phyloP scores from a whole-genome alignment of 2,797 vertebrate genomes.

The Glyptemys insculpta region DNA sequence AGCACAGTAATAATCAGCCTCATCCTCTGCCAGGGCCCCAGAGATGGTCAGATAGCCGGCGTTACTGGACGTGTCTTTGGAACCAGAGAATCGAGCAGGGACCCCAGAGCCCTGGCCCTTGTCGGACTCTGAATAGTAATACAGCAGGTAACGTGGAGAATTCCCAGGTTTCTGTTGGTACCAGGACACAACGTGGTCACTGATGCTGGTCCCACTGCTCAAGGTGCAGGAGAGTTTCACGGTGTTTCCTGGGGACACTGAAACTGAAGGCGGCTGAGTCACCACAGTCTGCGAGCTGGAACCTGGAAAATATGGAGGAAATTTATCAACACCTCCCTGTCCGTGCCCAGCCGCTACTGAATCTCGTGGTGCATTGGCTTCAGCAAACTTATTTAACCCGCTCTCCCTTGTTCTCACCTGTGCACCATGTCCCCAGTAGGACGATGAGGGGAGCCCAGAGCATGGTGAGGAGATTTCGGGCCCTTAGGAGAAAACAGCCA shows the following conservation, averaged over 20 bases:
- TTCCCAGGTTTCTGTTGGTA: neutral
- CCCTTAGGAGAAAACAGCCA: neutral
- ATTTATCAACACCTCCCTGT: no score
- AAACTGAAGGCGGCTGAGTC: neutral
- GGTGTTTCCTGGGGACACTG: neutral
- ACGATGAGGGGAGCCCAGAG: neutral
- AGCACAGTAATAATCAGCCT: neutral
- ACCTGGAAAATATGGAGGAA: no score
- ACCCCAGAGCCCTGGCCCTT: no score
- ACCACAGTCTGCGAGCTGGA: neutral
- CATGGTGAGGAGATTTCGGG: neutral
- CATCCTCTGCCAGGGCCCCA: neutral
- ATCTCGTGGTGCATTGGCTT: neutral
- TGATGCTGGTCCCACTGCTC: neutral
- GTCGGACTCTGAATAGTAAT: no score
- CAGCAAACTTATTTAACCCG: neutral
- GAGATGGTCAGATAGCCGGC: neutral
- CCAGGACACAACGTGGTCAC: rapidly evolving
- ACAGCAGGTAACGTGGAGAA: neutral
- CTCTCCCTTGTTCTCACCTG: neutral
- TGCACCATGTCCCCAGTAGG: neutral
- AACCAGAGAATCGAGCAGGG: no score
- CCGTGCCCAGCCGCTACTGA: rapidly evolving
- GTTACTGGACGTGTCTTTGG: no score
- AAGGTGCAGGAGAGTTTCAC: neutral